phyloP scores from a whole-genome alignment of 2,888 invertebrate species.

The Drosophila borealis region DNA sequence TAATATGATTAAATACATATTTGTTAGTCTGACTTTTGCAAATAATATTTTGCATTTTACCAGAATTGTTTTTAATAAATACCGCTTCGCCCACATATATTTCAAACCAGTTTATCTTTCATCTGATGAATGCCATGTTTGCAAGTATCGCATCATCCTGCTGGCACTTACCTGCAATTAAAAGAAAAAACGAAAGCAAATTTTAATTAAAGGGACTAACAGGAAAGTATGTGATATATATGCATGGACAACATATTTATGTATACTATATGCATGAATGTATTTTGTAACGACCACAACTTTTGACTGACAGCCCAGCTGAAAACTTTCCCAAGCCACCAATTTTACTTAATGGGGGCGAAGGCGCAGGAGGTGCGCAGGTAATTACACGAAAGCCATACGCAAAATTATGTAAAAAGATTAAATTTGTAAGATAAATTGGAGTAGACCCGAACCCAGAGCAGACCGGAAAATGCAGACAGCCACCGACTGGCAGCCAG shows the following conservation, averaged over 20 bases:
- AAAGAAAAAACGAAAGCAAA: constrained; percentile 21
- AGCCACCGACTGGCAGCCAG: constrained; percentile 16
- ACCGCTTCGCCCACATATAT: neutral
- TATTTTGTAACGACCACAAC: constrained; percentile 30
- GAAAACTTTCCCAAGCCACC: constrained; percentile 67
- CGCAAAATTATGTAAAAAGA: constrained; percentile 77
- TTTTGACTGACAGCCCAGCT: constrained; percentile 52
- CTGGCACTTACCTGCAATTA: constrained; percentile 69
- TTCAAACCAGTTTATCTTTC: constrained; percentile 4
- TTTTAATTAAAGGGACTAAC: constrained; percentile 23
- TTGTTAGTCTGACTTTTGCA: too few relatives aligned
- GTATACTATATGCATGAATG: constrained; percentile 10
- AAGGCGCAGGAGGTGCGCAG: constrained; percentile 40
- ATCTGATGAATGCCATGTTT: neutral
- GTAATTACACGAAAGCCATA: constrained; percentile 78
- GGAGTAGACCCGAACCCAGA: constrained; percentile 42
- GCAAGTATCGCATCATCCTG: constrained; percentile 2
- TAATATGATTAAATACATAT: too few relatives aligned
- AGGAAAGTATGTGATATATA: constrained; percentile 1
- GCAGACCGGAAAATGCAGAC: constrained; percentile 48
- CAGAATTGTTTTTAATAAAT: neutral
- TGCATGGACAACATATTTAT: constrained; percentile 14
- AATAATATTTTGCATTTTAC: too few relatives aligned
- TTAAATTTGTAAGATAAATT: constrained; percentile 79
- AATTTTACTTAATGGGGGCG: neutral